Evolutionary conservation across 2,888 invertebrate species (phyloP).

Genomic region (Campopleginae sp.): DNA sequence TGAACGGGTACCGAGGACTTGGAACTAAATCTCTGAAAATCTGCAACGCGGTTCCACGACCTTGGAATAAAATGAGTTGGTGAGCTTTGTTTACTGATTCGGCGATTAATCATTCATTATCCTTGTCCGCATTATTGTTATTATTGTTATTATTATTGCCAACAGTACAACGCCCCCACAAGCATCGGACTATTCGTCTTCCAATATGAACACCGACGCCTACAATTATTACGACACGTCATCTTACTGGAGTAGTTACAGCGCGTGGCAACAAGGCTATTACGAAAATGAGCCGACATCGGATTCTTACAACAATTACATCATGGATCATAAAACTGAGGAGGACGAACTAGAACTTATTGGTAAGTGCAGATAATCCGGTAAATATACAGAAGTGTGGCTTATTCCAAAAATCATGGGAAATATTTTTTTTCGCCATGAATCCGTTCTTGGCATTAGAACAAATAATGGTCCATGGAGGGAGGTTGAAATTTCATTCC

Average conservation of each 20-base stretch:
- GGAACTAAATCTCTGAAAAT: constrained; percentile 96
- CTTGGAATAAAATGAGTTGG: constrained; percentile 84
- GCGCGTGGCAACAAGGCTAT: constrained; percentile 91
- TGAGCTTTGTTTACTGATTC: constrained; percentile 47
- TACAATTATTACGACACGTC: constrained; percentile 92
- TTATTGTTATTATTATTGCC: constrained; percentile 21
- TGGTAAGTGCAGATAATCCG: too few relatives aligned
- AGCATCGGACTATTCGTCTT: constrained; percentile 80
- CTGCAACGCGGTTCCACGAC: constrained; percentile 96
- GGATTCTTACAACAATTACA: constrained; percentile 85
- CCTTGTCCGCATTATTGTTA: not conserved
- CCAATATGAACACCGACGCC: constrained; percentile 79
- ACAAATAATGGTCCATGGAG: too few relatives aligned
- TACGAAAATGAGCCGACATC: constrained; percentile 86
- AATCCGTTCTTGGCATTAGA: too few relatives aligned
- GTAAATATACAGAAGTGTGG: too few relatives aligned
- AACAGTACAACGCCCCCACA: constrained; percentile 87
- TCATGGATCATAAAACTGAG: constrained; percentile 82
- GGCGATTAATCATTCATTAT: not conserved
- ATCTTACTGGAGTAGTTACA: constrained; percentile 95
- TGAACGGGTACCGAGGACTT: constrained; percentile 96
- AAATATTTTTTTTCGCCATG: too few relatives aligned
- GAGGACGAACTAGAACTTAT: constrained; percentile 91
- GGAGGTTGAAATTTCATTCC: too few relatives aligned
- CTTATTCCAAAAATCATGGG: too few relatives aligned